These are phyloP conservation scores for Cassiopea xamachana DNA, from an alignment of 30 jellyfish, hydroid and myxozoan genomes.

Conservation along the genomic window DNA sequence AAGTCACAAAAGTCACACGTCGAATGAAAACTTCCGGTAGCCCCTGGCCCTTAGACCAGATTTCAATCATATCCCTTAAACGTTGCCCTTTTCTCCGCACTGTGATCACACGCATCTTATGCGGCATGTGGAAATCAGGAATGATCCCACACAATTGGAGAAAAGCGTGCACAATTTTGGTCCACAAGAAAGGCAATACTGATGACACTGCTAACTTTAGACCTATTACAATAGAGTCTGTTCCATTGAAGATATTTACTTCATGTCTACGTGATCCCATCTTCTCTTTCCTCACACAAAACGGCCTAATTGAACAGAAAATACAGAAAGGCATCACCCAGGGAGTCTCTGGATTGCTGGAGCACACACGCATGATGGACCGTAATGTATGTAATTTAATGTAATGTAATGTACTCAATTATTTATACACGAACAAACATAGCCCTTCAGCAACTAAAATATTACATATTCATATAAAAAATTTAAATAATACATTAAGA, in stretches of 20 bases:
- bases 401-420: too few relatives aligned
- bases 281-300: too few relatives aligned
- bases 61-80: not conserved
- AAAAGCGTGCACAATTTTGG: not conserved
- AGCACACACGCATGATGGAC: not conserved
- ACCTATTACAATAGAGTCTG: not conserved
- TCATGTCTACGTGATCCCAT: too few relatives aligned
- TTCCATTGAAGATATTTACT: too few relatives aligned
- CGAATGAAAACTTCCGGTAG: not conserved
- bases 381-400: too few relatives aligned
- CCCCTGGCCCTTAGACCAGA: not conserved
- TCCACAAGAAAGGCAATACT: not conserved
- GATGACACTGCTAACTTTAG: constrained; percentile 4
- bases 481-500: too few relatives aligned
- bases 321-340: not conserved
- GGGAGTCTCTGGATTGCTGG: not conserved
- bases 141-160: not conserved
- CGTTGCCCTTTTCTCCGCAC: not conserved
- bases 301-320: too few relatives aligned
- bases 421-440: too few relatives aligned
- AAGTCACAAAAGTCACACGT: not conserved
- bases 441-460: too few relatives aligned
- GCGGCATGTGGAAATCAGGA: not conserved
- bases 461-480: too few relatives aligned
- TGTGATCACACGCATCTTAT: not conserved